Evolutionary conservation across 1,140 invertebrate species (phyloP).

Genomic region (Papilio glaucus): DNA sequence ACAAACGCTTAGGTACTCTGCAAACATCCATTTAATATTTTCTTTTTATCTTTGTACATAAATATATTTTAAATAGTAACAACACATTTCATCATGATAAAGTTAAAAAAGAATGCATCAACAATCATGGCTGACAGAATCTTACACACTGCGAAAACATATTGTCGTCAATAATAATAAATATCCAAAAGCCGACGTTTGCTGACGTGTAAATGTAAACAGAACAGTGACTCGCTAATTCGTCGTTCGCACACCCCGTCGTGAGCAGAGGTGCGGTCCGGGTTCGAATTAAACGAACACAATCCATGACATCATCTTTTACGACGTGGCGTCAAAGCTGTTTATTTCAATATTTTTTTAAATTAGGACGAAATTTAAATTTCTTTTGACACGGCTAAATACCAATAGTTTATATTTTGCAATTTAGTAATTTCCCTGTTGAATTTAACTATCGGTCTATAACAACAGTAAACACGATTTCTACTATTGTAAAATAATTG

Average conservation of each 20-base stretch:
- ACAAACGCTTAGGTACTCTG: no score
- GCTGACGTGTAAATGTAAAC: slow-evolving; percentile 78
- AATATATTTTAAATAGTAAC: no score
- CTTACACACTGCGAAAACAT: not conserved
- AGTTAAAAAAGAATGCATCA: not conserved
- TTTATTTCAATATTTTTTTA: not conserved
- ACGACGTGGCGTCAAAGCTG: slow-evolving; percentile 29
- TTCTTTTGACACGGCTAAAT: not conserved
- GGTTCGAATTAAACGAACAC: not conserved
- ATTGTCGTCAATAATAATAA: slow-evolving; percentile 28
- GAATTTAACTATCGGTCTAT: no score
- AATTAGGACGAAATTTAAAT: not conserved
- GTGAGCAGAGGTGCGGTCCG: slow-evolving; percentile 68
- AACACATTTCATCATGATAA: not conserved
- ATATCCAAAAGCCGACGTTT: slow-evolving; percentile 50
- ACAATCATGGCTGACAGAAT: not conserved
- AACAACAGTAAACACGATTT: no score
- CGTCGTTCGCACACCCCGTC: slow-evolving; percentile 50
- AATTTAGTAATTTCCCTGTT: no score
- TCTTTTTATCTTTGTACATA: no score
- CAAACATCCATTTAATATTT: no score
- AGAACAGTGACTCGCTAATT: slow-evolving; percentile 80
- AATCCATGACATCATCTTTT: slow-evolving; percentile 30
- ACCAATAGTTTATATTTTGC: not conserved
- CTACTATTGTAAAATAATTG: no score